Percentiles rank a stretch among this genome's conserved stretches.
These are phyloP conservation scores for Pseudochaenichthys georgianus DNA, from an alignment of 2,797 vertebrate genomes.

Conservation along the genomic window DNA sequence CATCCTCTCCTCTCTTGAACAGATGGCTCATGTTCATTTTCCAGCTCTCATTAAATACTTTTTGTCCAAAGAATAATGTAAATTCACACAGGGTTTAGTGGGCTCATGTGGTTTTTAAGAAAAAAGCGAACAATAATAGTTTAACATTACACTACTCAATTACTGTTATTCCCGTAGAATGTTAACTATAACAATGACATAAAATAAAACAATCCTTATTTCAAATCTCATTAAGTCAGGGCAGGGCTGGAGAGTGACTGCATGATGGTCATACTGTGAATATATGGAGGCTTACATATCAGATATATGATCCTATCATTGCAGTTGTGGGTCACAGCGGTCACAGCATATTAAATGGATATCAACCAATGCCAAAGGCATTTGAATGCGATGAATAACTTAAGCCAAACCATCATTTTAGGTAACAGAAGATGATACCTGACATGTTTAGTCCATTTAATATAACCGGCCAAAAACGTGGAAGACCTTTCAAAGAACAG, in stretches of 20 bases:
- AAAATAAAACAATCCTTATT: background rate
- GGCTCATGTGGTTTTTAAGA: slow-evolving; percentile 3
- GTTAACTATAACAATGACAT: background rate
- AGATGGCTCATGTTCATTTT: background rate
- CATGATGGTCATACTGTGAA: background rate
- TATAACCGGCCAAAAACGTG: background rate
- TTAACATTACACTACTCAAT: background rate
- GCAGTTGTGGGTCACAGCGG: background rate
- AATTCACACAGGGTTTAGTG: slow-evolving; percentile 1
- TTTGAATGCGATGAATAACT: background rate
- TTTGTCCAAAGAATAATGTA: slow-evolving; percentile 4
- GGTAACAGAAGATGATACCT: background rate
- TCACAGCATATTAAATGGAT: background rate
- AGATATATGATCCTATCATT: no score
- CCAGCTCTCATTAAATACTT: slow-evolving; percentile 1
- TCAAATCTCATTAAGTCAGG: background rate
- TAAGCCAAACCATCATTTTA: background rate
- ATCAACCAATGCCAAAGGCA: background rate
- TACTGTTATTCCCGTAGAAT: background rate
- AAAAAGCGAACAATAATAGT: background rate
- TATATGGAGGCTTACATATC: no score
- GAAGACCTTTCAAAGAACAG: background rate
- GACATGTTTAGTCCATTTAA: background rate
- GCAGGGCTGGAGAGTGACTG: background rate
- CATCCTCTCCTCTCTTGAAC: background rate